phyloP scores from a whole-genome alignment of 2,113 vertebrate species.

The Ammodytes marinus region DNA sequence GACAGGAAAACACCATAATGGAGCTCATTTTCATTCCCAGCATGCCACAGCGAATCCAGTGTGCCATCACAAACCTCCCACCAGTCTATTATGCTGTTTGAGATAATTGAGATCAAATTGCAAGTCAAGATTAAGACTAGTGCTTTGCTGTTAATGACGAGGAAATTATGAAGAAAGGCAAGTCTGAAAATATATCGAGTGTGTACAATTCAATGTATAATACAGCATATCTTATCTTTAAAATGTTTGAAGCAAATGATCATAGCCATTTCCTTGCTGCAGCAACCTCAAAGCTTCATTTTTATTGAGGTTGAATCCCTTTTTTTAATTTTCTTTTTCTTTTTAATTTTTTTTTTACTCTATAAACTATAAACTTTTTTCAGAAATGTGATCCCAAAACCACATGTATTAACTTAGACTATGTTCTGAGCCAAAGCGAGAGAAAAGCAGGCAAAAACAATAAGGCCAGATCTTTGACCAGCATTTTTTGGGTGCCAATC shows the following conservation, averaged over 20 bases:
- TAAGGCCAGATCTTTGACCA: not conserved
- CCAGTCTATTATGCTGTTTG: slow-evolving; percentile 19
- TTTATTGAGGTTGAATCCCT: not conserved
- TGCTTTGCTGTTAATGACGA: slow-evolving; percentile 1
- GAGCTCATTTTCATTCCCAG: slow-evolving; percentile 71
- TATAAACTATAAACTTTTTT: not conserved
- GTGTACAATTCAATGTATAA: not conserved
- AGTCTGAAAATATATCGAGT: not conserved
- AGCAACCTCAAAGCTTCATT: not conserved
- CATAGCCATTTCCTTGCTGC: not conserved
- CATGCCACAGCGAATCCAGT: slow-evolving; percentile 64
- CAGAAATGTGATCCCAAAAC: slow-evolving; percentile 24
- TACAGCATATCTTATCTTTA: not conserved
- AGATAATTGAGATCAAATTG: slow-evolving; percentile 54
- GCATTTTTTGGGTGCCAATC: slow-evolving; percentile 33
- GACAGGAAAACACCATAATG: slow-evolving; percentile 59
- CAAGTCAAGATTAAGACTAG: slow-evolving; percentile 21
- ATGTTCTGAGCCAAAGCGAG: not conserved
- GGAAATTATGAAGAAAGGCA: not conserved
- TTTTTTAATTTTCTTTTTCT: too few relatives aligned
- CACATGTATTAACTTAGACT: not conserved
- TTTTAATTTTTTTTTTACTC: not conserved
- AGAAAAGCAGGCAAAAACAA: slow-evolving; percentile 8
- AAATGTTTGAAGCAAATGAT: not conserved
- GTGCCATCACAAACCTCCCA: slow-evolving; percentile 42